These are phyloP conservation scores for Macrosoma leucophasiata DNA, from an alignment of 2,888 invertebrate species.

Conservation along the genomic window DNA sequence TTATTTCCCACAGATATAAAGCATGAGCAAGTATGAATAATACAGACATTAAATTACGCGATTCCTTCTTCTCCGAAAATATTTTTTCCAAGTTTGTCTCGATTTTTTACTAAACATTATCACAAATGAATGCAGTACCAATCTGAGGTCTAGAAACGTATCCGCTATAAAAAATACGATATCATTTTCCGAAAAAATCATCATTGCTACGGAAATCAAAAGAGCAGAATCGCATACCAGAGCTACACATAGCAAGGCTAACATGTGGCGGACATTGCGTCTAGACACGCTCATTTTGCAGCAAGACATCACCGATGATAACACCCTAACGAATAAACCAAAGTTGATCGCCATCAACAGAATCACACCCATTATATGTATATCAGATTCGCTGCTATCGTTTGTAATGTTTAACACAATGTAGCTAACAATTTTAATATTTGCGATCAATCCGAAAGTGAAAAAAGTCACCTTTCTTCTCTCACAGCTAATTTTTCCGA, in stretches of 20 bases:
- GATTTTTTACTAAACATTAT: conserved; percentile 24
- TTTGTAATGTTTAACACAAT: conserved; percentile 9
- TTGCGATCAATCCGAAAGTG: conserved; percentile 11
- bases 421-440: conserved; percentile 8
- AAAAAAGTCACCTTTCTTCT: conserved; percentile 18
- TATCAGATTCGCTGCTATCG: not conserved
- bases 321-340: conserved; percentile 12
- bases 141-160: conserved; percentile 11
- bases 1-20: no score
- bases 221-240: conserved; percentile 20
- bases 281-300: conserved; percentile 10
- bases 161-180: conserved; percentile 5
- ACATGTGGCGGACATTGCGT: conserved; percentile 3
- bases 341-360: conserved; percentile 18
- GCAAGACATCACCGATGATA: conserved; percentile 13
- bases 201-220: not conserved
- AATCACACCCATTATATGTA: conserved; percentile 8
- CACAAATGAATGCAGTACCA: conserved; percentile 16
- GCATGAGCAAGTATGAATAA: no score
- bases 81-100: conserved; percentile 21
- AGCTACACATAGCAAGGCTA: conserved; percentile 20
- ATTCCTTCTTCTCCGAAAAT: conserved; percentile 4
- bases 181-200: conserved; percentile 4
- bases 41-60: not conserved
- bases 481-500: conserved; percentile 20